Conservation (phyloP, 2,888 invertebrate species). For the Xanthia icteritia region DNA sequence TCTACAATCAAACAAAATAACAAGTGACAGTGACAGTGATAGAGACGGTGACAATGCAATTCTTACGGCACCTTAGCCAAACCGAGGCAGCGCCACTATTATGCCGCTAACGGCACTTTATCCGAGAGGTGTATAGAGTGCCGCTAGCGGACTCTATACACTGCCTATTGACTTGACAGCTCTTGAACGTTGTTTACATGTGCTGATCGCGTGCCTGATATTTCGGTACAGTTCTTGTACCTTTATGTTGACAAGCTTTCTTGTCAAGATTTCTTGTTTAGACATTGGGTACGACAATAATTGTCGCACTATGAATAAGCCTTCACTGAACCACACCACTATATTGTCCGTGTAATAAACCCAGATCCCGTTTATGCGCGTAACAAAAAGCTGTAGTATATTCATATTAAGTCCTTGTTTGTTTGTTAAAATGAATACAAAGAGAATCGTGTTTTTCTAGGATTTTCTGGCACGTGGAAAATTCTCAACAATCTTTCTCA, state of each 20-base stretch:
- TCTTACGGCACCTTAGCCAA: too few species aligned
- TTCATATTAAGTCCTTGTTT: constrained; percentile 5
- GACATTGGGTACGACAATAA: not conserved
- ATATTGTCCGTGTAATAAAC: not conserved
- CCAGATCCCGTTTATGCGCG: constrained; percentile 11
- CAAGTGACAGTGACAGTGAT: too few species aligned
- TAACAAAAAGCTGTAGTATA: not conserved
- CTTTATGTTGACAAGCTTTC: too few species aligned
- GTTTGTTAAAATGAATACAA: not conserved
- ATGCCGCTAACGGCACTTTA: too few species aligned
- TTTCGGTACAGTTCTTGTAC: too few species aligned
- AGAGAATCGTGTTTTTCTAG: not conserved
- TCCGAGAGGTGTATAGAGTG: too few species aligned
- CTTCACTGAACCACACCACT: not conserved
- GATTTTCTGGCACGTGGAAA: not conserved
- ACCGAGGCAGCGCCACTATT: too few species aligned
- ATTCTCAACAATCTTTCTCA: not conserved
- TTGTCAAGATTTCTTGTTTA: not conserved
- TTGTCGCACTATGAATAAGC: not conserved
- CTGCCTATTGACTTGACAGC: not conserved
- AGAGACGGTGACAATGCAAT: too few species aligned
- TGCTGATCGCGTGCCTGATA: not conserved
- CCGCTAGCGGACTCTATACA: too few species aligned
- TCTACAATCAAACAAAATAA: too few species aligned
- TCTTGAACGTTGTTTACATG: not conserved